Percentiles rank a stretch among this genome's conserved stretches.
These are phyloP conservation scores for Chironomus tepperi DNA, from an alignment of 1,140 invertebrate genomes.

Conservation along the genomic window DNA sequence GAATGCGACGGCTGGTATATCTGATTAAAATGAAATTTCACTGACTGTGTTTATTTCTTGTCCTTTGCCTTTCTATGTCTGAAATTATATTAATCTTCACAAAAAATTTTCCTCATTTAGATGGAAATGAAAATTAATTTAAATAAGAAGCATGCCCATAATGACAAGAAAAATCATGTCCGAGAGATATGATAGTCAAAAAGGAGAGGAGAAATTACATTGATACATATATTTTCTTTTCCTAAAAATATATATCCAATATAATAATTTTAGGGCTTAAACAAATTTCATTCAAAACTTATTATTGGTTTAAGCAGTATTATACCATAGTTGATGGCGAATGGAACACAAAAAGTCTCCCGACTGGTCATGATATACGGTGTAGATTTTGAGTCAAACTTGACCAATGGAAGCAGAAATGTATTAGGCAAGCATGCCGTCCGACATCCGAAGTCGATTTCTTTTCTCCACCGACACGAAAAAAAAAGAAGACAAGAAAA, in stretches of 20 bases:
- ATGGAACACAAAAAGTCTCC: constrained; percentile 19
- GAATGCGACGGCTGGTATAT: neutral
- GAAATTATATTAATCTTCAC: neutral
- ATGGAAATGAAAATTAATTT: too few relatives aligned
- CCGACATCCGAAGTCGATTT: neutral
- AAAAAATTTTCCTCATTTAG: too few relatives aligned
- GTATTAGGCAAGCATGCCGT: constrained; percentile 3
- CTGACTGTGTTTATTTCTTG: neutral
- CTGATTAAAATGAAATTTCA: neutral
- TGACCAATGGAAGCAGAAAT: constrained; percentile 16
- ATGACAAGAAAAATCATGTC: too few relatives aligned
- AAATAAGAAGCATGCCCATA: too few relatives aligned
- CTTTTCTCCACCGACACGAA: constrained; percentile 17
- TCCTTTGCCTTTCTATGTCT: neutral
- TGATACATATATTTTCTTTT: neutral
- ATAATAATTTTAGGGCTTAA: neutral
- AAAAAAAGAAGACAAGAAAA: constrained; percentile 18
- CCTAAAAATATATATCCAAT: neutral
- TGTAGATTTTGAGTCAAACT: constrained; percentile 7
- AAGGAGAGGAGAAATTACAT: too few relatives aligned
- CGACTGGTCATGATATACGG: constrained; percentile 3
- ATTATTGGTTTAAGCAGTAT: neutral
- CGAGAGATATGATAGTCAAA: too few relatives aligned
- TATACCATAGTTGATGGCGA: neutral
- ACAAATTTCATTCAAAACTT: neutral